Evolutionary conservation across 2,888 invertebrate genomes (phyloP).

Genomic region (Nephrocerus scutellatus): DNA sequence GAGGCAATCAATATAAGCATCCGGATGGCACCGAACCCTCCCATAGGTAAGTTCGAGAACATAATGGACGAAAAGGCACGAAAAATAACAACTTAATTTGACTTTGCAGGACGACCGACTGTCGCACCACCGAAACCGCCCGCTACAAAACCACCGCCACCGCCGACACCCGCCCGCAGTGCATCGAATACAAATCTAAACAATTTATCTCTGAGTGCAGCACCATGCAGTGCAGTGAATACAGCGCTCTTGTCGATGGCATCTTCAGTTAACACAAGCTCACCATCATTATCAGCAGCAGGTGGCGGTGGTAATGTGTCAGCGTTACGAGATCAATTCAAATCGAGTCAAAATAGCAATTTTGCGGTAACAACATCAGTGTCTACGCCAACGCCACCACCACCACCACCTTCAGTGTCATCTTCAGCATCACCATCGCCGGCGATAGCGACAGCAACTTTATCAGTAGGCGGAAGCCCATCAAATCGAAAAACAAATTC

Average conservation of each 20-base stretch:
- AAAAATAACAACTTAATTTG: background rate
- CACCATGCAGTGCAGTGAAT: conserved; percentile 34
- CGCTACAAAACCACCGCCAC: conserved; percentile 46
- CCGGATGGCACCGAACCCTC: conserved; percentile 43
- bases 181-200: conserved; percentile 45
- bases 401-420: conserved; percentile 22
- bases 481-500: too few species aligned
- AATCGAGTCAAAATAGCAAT: conserved; percentile 29
- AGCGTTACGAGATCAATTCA: conserved; percentile 43
- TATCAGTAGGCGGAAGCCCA: conserved; percentile 25
- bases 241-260: conserved; percentile 32
- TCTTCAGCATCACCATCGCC: conserved; percentile 21
- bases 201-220: conserved; percentile 29
- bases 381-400: conserved; percentile 30
- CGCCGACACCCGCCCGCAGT: conserved; percentile 46
- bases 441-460: conserved; percentile 19
- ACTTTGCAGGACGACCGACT: conserved; percentile 39
- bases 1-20: conserved; percentile 37
- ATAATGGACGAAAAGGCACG: too few species aligned
- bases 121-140: conserved; percentile 41
- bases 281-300: conserved; percentile 32
- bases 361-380: conserved; percentile 24
- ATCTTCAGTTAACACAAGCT: conserved; percentile 21
- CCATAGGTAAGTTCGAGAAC: conserved; percentile 35
- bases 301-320: conserved; percentile 39